phyloP scores from a whole-genome alignment of 2,888 invertebrate genomes.

The Pyrocoelia pectoralis region DNA sequence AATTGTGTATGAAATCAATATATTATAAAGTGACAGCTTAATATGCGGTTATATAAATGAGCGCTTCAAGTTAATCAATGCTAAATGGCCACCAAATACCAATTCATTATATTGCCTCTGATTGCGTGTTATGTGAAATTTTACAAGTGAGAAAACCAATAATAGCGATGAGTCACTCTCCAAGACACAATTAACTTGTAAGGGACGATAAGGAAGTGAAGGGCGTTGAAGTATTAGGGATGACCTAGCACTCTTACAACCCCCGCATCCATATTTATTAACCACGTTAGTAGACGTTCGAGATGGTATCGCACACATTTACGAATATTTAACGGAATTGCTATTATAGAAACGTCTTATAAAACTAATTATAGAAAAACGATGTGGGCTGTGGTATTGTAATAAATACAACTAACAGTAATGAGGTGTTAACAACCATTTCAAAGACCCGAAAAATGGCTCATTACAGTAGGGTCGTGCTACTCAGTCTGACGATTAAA shows the following conservation, averaged over 20 bases:
- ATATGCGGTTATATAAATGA: neutral
- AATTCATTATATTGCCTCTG: neutral
- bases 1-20: neutral
- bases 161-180: conserved; percentile 22
- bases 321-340: neutral
- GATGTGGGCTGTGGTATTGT: neutral
- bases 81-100: neutral
- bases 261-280: conserved; percentile 25
- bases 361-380: conserved; percentile 1
- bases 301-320: neutral
- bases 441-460: conserved; percentile 26
- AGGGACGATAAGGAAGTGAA: conserved; percentile 23
- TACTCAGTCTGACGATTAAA: conserved; percentile 27
- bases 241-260: conserved; percentile 27
- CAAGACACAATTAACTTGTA: conserved; percentile 12
- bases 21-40: neutral
- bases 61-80: neutral
- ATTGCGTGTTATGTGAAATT: neutral
- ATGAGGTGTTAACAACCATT: conserved; percentile 29
- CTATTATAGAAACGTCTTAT: neutral
- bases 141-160: conserved; percentile 16
- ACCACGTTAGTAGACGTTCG: conserved; percentile 16
- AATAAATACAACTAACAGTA: conserved; percentile 19
- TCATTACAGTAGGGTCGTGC: conserved; percentile 27
- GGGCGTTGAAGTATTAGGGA: conserved; percentile 19